Conservation (phyloP, 2,113 vertebrate species). For the Triplophysa tibetana region DNA sequence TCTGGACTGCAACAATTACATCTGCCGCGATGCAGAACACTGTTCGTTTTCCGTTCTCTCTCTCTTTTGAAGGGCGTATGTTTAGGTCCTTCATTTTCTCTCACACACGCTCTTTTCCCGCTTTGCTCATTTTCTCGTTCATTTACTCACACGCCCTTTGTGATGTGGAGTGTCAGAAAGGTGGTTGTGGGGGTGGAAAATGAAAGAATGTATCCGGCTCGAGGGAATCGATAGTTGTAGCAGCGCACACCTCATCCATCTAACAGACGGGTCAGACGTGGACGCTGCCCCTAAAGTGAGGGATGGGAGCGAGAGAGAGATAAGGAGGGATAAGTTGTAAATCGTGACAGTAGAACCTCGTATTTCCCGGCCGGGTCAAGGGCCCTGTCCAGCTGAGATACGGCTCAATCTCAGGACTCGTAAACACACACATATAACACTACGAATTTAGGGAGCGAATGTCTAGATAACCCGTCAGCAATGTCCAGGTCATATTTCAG, state of each 20-base stretch:
- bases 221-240: conserved; percentile 24
- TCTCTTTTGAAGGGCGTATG: not conserved
- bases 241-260: conserved; percentile 37
- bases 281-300: conserved; percentile 19
- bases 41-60: not conserved
- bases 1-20: not conserved
- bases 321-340: conserved; percentile 56
- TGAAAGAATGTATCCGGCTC: conserved; percentile 34
- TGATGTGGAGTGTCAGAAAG: not conserved
- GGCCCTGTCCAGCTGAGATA: conserved; percentile 56
- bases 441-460: not conserved
- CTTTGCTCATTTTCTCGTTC: not conserved
- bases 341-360: conserved; percentile 50
- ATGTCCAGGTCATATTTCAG: conserved; percentile 48
- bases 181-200: conserved; percentile 2
- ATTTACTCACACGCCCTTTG: not conserved
- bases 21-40: not conserved
- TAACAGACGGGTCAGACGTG: conserved; percentile 17
- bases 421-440: conserved; percentile 64
- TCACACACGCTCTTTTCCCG: not conserved
- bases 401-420: conserved; percentile 48
- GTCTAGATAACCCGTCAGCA: not conserved
- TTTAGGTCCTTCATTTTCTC: not conserved
- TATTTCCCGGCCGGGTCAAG: conserved; percentile 61
- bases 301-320: conserved; percentile 36